Evolutionary conservation across 2,888 invertebrate genomes (phyloP).

Genomic region (Deilephila porcellus): DNA sequence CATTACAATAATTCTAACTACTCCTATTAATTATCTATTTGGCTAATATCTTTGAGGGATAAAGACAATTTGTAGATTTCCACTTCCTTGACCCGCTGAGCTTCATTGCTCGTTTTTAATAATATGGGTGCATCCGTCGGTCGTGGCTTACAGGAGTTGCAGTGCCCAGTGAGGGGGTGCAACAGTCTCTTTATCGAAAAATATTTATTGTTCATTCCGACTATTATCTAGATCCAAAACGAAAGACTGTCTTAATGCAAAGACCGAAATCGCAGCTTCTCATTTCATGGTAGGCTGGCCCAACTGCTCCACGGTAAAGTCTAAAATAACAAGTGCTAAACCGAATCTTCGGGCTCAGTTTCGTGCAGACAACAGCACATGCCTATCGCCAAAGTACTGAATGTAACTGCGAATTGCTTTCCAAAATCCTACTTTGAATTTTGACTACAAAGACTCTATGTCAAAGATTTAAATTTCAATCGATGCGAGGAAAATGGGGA

Average conservation of each 20-base stretch:
- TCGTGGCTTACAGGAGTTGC: not conserved
- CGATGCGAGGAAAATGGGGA: not conserved
- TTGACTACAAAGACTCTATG: slow-evolving; percentile 7
- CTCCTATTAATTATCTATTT: too few relatives aligned
- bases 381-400: slow-evolving; percentile 26
- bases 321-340: not conserved
- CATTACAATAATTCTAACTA: too few relatives aligned
- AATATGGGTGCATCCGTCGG: too few relatives aligned
- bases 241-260: too few relatives aligned
- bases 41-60: too few relatives aligned
- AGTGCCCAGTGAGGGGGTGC: not conserved
- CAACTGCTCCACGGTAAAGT: too few relatives aligned
- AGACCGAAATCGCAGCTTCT: too few relatives aligned
- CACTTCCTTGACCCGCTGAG: too few relatives aligned
- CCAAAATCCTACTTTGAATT: not conserved
- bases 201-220: not conserved
- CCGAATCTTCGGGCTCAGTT: not conserved
- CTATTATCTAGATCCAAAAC: too few relatives aligned
- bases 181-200: not conserved
- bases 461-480: slow-evolving; percentile 33
- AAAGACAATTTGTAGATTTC: too few relatives aligned
- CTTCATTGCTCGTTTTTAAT: too few relatives aligned
- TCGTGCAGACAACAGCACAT: not conserved
- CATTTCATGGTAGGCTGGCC: too few relatives aligned
- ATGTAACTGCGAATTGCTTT: slow-evolving; percentile 22